Conservation (phyloP, 2,113 vertebrate genomes). For the Tursiops truncatus region DNA sequence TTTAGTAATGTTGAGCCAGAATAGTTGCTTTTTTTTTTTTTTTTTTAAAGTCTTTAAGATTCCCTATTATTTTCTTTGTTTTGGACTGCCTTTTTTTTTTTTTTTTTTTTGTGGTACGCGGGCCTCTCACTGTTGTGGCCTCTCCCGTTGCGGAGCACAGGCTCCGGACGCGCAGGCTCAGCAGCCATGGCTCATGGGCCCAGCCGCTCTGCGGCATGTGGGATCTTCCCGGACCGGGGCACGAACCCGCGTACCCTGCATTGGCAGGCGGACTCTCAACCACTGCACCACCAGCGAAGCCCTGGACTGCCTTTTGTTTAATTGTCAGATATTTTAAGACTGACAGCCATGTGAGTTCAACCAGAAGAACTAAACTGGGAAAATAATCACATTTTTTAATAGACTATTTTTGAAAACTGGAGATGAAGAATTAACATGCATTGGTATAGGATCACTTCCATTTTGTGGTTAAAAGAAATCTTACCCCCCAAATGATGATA, state of each 20-base stretch:
- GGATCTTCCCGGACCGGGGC: no score
- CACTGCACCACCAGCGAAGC: no score
- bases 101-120: no score
- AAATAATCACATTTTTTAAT: slow-evolving; percentile 1
- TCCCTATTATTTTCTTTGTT: slow-evolving; percentile 34
- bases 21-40: slow-evolving; percentile 1
- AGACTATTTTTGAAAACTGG: not conserved
- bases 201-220: no score
- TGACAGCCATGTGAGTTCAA: not conserved
- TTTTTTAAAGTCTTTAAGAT: not conserved
- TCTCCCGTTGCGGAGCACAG: no score
- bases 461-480: slow-evolving; percentile 11
- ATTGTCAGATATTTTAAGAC: slow-evolving; percentile 16
- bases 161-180: no score
- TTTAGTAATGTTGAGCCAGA: not conserved
- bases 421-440: not conserved
- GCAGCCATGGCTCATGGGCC: no score
- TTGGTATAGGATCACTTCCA: not conserved
- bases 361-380: not conserved
- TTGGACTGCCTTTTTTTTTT: not conserved
- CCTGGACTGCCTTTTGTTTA: not conserved
- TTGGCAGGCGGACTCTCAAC: no score
- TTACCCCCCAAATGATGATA: not conserved
- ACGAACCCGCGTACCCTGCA: no score
- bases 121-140: no score